A percentile compares a stretch with the other conserved stretches of the same genome.
phyloP scores from a whole-genome alignment of 2,888 invertebrate species.

The Drymonia ruficornis region DNA sequence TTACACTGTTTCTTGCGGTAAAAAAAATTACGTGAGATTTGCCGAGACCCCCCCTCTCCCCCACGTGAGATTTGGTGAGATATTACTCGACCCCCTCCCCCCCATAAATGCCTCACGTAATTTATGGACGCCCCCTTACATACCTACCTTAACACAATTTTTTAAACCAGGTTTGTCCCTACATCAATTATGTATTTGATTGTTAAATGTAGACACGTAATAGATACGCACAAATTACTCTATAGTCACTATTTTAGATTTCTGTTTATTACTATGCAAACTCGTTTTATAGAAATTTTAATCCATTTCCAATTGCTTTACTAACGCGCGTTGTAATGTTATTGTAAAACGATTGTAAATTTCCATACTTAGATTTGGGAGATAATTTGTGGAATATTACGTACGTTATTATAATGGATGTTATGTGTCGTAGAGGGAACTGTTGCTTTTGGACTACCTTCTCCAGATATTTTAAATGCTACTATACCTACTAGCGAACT shows the following conservation, averaged over 20 bases:
- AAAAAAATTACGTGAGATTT: too few species aligned
- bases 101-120: too few species aligned
- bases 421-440: slow-evolving; percentile 44
- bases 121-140: too few species aligned
- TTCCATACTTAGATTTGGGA: background rate
- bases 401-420: slow-evolving; percentile 37
- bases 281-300: slow-evolving; percentile 7
- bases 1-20: too few species aligned
- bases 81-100: too few species aligned
- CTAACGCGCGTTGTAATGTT: too few species aligned
- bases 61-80: too few species aligned
- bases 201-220: slow-evolving; percentile 59
- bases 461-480: slow-evolving; percentile 32
- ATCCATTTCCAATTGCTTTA: too few species aligned
- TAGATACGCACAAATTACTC: slow-evolving; percentile 73
- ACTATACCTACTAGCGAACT: too few species aligned
- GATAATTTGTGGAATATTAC: slow-evolving; percentile 16
- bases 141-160: too few species aligned
- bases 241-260: slow-evolving; percentile 50
- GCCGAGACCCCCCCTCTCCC: too few species aligned
- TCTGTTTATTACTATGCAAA: slow-evolving; percentile 32
- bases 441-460: slow-evolving; percentile 52
- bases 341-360: background rate
- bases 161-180: slow-evolving; percentile 3
- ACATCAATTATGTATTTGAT: slow-evolving; percentile 22